These are phyloP conservation scores for Bothrops jararaca DNA, from an alignment of 2,113 vertebrate genomes.

Conservation along the genomic window DNA sequence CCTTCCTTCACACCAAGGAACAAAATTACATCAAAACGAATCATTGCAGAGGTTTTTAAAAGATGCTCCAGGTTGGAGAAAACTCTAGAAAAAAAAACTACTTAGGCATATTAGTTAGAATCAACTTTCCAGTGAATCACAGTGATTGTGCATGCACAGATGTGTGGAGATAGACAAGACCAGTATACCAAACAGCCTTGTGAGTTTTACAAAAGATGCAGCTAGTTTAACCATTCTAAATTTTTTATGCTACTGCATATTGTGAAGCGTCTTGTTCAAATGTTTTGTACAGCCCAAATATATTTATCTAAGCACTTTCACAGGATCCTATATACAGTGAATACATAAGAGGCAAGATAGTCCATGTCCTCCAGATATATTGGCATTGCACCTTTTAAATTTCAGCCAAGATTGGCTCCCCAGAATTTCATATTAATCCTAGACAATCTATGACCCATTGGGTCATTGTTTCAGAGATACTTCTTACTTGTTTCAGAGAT, in stretches of 20 bases:
- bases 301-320: not conserved
- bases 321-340: not conserved
- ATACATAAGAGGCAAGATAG: not conserved
- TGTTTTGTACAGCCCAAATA: not conserved
- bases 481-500: no score
- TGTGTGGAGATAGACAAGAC: not conserved
- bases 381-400: not conserved
- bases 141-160: not conserved
- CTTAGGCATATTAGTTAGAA: not conserved
- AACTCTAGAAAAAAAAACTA: not conserved
- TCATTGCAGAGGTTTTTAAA: not conserved
- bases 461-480: no score
- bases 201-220: not conserved
- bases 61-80: not conserved
- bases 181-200: not conserved
- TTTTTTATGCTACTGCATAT: not conserved
- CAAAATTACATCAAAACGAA: not conserved
- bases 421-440: not conserved
- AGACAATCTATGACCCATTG: no score
- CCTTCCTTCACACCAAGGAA: not conserved
- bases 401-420: not conserved
- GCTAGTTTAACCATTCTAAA: not conserved
- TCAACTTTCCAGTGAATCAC: not conserved
- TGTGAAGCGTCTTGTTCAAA: not conserved
- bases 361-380: no score